Base-by-base conservation (phyloP, 2,888 invertebrate genomes). In the Mimas tiliae region DNA sequence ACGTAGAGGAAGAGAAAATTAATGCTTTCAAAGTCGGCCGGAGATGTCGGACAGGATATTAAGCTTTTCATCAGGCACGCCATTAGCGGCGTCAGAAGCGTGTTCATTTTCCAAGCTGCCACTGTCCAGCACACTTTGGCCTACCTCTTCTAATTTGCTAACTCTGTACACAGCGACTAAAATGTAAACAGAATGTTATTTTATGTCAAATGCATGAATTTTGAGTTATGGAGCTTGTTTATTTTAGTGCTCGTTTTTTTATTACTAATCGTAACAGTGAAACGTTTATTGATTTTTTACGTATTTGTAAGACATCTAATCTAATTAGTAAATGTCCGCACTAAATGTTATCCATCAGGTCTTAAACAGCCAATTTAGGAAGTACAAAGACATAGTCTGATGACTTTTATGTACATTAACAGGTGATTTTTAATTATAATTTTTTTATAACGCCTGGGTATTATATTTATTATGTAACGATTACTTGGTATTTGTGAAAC, bases 1-100 rank as follows among this genome's bases (percentile, higher is more conserved):
- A 84, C 84, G 83, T 77, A 80, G 75, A 73, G 76, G 82, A 83
- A 80, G 80, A 76, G 84, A 83, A 87, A 89, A 90, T 90, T 86
- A 87, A 86, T 83, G 81, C 78, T 82, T 77, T 82, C 83, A 89
- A 88, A 87, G 85, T 81, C n/a, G 81, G 74, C 72, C 77, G 74
- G 78, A 78, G 76, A 79, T 77, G 76, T 74, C 75, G 75, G 80
- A 58, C 58, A 58, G 83, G 78, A 86, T 87, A 89, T 89, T 88
- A 88, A 83, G 85, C 85, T 86, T 90, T 89, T 86, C 87, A 86
- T 82, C 82, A 79, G 75, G 71, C 71, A 74, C 69, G 74, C 78
- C 80, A 86, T 88, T 87, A 84, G 79, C 73, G n/a, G n/a, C 58
- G 73, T 71, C 66, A 65, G 73, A 70, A 72, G 53, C 71, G 70